Evolutionary conservation across 2,797 vertebrate genomes (phyloP), one percentile per base, ranked within the genome.

Genomic region (Notoglanidium macrostoma): DNA sequence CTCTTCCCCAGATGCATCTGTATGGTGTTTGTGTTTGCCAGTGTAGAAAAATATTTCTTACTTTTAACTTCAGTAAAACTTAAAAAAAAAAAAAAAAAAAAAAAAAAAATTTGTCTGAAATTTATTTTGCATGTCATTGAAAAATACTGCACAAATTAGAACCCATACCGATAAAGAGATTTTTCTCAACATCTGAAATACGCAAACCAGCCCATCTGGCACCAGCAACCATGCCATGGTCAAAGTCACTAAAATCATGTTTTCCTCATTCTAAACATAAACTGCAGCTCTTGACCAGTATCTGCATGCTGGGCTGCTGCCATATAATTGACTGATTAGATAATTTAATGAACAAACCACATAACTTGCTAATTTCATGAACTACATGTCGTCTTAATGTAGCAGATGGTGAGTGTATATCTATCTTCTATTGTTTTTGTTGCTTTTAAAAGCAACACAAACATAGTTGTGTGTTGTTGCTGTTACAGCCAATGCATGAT

Each of bases 401-500:
- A 79, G 29, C 1, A 7, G n/a, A 80, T 61, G 55, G 21, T 44
- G 11, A 44, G 4, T 61, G 29, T 26, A 12, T n/a, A 49, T 26
- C 26, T n/a, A 49, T 26, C 26, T 59, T 17, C 21, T 57, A 3
- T 21, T 81, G 12, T 46, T 65, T 19, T 11, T 82, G 7, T 15
- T 77, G 19, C 63, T 51, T 84, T 19, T 29, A 40, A 57, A 80
- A 35, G 11, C 35, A 55, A 7, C 29, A 51, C 26, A 29, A 51
- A 3, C 32, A 21, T 67, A 51, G 0, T 61, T 82, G 23, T 54
- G 4, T 35, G 9, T 82, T 5, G 40, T 11, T 65, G 65, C 0
- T 35, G 7, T 93, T 91, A 87, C 85, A 99, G 98, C 98, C 98
- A 3, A 99, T 99, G 98, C 98, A 99, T 57, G 98, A 99, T 91